These are phyloP conservation scores for Merluccius polli DNA, from an alignment of 2,797 vertebrate species.

Conservation along the genomic window DNA sequence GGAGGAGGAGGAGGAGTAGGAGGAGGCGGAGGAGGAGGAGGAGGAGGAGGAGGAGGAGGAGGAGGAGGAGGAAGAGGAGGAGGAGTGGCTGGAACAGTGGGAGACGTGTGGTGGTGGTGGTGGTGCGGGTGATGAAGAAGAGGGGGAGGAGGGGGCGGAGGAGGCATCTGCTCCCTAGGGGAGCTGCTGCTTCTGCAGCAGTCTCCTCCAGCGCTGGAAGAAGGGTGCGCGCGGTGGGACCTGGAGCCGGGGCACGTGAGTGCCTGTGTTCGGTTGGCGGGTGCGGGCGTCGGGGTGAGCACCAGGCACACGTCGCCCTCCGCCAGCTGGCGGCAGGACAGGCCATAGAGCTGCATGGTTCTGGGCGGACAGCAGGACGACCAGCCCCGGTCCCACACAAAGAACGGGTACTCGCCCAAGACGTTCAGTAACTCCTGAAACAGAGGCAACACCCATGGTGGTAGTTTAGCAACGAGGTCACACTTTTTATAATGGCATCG, in stretches of 20 bases:
- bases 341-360: constrained; percentile 73
- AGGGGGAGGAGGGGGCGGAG: constrained; percentile 58
- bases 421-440: constrained; percentile 78
- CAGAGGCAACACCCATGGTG: constrained; percentile 33
- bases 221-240: constrained; percentile 44
- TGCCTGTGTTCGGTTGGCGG: constrained; percentile 50
- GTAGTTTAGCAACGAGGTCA: too few relatives aligned
- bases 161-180: constrained; percentile 63
- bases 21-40: constrained; percentile 55
- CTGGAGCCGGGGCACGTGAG: constrained; percentile 39
- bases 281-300: constrained; percentile 66
- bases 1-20: constrained; percentile 28
- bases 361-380: constrained; percentile 78
- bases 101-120: constrained; percentile 20
- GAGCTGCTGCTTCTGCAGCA: constrained; percentile 38
- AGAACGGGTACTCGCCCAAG: constrained; percentile 81
- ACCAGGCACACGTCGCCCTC: constrained; percentile 76
- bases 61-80: constrained; percentile 37
- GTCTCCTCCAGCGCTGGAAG: constrained; percentile 43
- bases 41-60: constrained; percentile 50
- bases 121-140: constrained; percentile 42
- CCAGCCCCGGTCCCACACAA: constrained; percentile 77
- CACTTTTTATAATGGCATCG: too few relatives aligned
- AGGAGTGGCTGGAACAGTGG: constrained; percentile 19
- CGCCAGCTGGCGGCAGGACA: constrained; percentile 73